phyloP scores from a whole-genome alignment of 2,113 vertebrate genomes.

The Paramisgurnus dabryanus region DNA sequence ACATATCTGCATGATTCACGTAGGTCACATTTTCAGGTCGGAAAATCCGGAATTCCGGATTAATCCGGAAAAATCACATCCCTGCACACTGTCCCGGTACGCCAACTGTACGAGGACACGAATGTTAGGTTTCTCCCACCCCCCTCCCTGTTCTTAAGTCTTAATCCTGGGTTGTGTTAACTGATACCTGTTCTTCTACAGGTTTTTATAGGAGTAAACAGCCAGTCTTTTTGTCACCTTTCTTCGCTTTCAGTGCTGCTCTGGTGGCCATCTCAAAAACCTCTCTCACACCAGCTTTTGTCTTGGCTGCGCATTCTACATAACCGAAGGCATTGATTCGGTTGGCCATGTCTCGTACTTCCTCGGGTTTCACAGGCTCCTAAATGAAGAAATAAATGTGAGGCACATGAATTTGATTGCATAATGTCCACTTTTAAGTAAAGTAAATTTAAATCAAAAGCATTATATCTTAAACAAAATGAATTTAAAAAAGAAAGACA shows the following conservation, averaged over 20 bases:
- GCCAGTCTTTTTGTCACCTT: constrained; percentile 66
- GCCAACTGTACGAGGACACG: constrained; percentile 12
- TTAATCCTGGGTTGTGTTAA: constrained; percentile 31
- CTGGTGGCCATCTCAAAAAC: constrained; percentile 98
- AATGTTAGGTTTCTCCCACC: constrained; percentile 38
- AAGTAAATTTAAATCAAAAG: too few species aligned
- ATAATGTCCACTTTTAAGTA: too few species aligned
- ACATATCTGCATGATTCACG: too few species aligned
- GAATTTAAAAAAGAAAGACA: neutral
- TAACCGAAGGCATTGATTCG: constrained; percentile 78
- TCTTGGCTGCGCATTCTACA: constrained; percentile 86
- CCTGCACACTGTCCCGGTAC: constrained; percentile 4
- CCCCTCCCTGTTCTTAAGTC: constrained; percentile 62
- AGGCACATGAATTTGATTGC: too few species aligned
- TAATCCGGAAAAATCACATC: too few species aligned
- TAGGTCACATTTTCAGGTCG: too few species aligned
- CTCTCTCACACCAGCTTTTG: too few species aligned
- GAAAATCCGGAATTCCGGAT: too few species aligned
- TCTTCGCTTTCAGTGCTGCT: constrained; percentile 78
- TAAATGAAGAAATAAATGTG: constrained; percentile 43
- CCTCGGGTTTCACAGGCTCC: constrained; percentile 79
- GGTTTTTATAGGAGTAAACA: constrained; percentile 73
- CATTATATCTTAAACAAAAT: too few species aligned
- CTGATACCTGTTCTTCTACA: constrained; percentile 54
- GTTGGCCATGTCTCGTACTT: constrained; percentile 76